Base-by-base conservation (phyloP, 2,888 invertebrate species). In the Philaethria dido region DNA sequence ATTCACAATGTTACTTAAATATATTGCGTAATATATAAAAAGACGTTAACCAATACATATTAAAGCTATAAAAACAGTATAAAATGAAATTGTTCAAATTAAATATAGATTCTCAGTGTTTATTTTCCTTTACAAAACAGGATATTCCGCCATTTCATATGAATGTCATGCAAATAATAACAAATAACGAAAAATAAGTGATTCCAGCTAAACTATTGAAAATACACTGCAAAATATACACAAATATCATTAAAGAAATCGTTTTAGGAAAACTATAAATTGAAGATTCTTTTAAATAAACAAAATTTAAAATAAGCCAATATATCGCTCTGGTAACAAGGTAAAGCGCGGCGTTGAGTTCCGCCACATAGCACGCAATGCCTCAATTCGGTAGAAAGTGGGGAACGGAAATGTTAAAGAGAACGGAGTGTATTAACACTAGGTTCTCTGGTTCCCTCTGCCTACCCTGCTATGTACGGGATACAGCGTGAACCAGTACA, bases 11-110 rank as follows among this genome's bases (percentile, higher is more conserved):
- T 57, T n/a, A 29, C 29, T 8, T n/a, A 55, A 55, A 20, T 20
- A 55, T 8, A n/a, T 9, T 6, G 18, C 8, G 39, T 22, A 55
- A 50, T 14, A 39, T 22, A 57, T 42, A 20, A 57, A 42, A n/a
- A 20, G 18, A 45, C 45, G 55, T 39, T 25, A 42, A 8, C 16
- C 22, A 57, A 57, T 42, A 57, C 22, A 57, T 57, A 57, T 57
- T 57, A 57, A 57, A 57, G 57, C 57, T 57, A 57, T 42, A 57
- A 57, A n/a, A 57, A 57, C 57, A 16, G 57, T 57, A 57, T 42
- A 42, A 57, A 57, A 57, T n/a, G 22, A 39, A 42, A 57, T 57
- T 13, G 57, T 57, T 57, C 39, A 25, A 57, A 57, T 57, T 57
- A 42, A 42, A 39, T n/a, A 55, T 25, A 57, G 42, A 57, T 57